Base-by-base conservation (phyloP, 2,888 invertebrate genomes). In the Diadromus collaris region DNA sequence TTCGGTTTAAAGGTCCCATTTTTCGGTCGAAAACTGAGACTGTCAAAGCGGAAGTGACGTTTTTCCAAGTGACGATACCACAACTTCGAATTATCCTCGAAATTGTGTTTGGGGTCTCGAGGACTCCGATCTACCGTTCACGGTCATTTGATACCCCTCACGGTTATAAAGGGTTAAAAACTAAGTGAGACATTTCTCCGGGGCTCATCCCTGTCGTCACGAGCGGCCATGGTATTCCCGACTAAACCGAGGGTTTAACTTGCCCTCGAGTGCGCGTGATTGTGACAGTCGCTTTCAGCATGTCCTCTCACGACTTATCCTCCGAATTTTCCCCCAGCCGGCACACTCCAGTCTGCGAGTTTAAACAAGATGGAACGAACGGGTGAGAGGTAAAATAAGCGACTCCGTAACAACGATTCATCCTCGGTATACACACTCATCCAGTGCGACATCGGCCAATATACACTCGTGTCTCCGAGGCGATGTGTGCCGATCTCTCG, bases 201-300 rank as follows among this genome's bases (percentile, higher is more conserved):
- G 51, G 10, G 70, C 48, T 38, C 58, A 56, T 56, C 38, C 9
- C 21, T 19, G 44, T 32, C 44, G 82, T 82, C 69, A 56, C 46
- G 27, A 7, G 7, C 6, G 16, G 16, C 56, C 16, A 29, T 29
- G 5, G 21, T 21, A 24, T 56, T 41, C 81, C 81, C 81, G 83
- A 81, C 84, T 84, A 85, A 87, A 86, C 85, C 83, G 86, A 83
- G 85, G n/a, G 85, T 86, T 69, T 84, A 85, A 87, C 86, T 85
- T 85, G 27, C 71, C 72, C 78, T 79, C 83, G 83, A 83, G 85
- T 85, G 87, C 82, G 86, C 82, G 83, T 85, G 85, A 85, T 86
- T 83, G 86, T 84, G 85, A 87, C 85, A 86, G 85, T 86, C 84
- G 82, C 41, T 85, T 83, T 85, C 84, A 82, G 83, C 82, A 1